phyloP scores from a whole-genome alignment of 2,113 vertebrate genomes.

The Drymodes brunneopygia region DNA sequence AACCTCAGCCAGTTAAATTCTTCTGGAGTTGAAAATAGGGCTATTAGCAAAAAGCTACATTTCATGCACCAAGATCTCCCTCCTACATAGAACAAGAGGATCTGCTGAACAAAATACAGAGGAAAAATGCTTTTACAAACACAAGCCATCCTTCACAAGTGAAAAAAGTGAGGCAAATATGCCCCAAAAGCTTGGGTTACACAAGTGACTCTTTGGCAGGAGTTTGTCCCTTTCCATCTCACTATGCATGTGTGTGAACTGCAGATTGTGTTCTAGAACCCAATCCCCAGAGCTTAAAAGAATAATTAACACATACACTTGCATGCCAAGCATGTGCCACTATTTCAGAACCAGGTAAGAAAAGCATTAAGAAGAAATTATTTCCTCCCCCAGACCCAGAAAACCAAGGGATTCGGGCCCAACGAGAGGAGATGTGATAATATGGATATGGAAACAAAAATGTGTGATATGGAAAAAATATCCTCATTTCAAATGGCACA shows the following conservation, averaged over 20 bases:
- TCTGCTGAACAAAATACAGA: not conserved
- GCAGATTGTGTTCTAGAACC: not conserved
- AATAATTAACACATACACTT: not conserved
- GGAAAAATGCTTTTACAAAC: not conserved
- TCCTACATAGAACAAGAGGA: not conserved
- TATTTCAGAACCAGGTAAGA: not conserved
- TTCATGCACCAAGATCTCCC: not conserved
- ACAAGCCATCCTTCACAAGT: not conserved
- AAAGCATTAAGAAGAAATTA: not conserved
- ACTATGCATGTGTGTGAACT: not conserved
- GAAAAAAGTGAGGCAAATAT: not conserved
- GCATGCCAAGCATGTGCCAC: not conserved
- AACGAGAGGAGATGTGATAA: not conserved
- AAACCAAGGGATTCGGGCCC: not conserved
- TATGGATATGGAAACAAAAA: not conserved
- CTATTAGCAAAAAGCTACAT: not conserved
- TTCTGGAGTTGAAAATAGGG: not conserved
- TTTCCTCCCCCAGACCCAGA: not conserved
- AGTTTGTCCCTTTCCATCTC: not conserved
- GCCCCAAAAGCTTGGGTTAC: not conserved
- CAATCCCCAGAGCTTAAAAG: not conserved
- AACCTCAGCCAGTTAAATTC: not conserved
- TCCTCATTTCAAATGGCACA: not conserved
- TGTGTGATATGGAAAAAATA: not conserved
- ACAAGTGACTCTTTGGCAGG: not conserved